Evolutionary conservation across 2,797 vertebrate genomes (phyloP).

Genomic region (Adrianichthys oophorus): DNA sequence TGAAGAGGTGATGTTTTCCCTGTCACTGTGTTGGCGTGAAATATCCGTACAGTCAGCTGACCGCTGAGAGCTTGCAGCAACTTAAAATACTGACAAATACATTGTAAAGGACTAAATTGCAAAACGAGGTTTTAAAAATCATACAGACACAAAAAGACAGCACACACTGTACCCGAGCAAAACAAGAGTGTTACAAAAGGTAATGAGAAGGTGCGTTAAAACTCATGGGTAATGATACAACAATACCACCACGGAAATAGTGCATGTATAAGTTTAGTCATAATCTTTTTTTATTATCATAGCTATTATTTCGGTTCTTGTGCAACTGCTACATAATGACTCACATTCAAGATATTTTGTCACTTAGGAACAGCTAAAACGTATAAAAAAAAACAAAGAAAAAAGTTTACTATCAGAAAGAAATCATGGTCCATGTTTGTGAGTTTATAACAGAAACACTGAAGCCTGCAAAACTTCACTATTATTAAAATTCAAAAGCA

Average conservation of each 20-base stretch:
- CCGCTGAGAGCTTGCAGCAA: slow-evolving; percentile 49
- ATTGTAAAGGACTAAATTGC: slow-evolving; percentile 46
- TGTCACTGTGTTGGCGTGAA: slow-evolving; percentile 38
- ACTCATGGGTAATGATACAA: slow-evolving; percentile 61
- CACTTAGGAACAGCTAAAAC: slow-evolving; percentile 96
- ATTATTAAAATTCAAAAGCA: slow-evolving; percentile 94
- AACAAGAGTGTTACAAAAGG: slow-evolving; percentile 40
- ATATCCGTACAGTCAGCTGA: slow-evolving; percentile 49
- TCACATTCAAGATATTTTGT: slow-evolving; percentile 99
- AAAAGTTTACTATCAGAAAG: slow-evolving; percentile 73
- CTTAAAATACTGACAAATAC: slow-evolving; percentile 47
- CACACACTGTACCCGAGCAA: slow-evolving; percentile 46
- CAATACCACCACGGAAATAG: slow-evolving; percentile 82
- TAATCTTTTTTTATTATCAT: slow-evolving; percentile 79
- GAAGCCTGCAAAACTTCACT: slow-evolving; percentile 79
- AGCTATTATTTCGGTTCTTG: slow-evolving; percentile 89
- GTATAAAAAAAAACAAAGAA: slow-evolving; percentile 73
- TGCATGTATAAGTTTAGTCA: slow-evolving; percentile 82
- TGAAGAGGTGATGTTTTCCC: slow-evolving; percentile 25
- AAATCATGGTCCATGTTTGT: slow-evolving; percentile 90
- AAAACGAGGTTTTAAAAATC: slow-evolving; percentile 58
- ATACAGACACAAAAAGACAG: slow-evolving; percentile 60
- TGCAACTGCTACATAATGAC: slow-evolving; percentile 99
- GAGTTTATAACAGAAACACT: slow-evolving; percentile 92
- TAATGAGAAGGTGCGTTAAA: slow-evolving; percentile 36